Percentiles rank a stretch among this genome's conserved stretches.
Conservation (phyloP, 1,140 invertebrate genomes). For the Latrodectus geometricus region DNA sequence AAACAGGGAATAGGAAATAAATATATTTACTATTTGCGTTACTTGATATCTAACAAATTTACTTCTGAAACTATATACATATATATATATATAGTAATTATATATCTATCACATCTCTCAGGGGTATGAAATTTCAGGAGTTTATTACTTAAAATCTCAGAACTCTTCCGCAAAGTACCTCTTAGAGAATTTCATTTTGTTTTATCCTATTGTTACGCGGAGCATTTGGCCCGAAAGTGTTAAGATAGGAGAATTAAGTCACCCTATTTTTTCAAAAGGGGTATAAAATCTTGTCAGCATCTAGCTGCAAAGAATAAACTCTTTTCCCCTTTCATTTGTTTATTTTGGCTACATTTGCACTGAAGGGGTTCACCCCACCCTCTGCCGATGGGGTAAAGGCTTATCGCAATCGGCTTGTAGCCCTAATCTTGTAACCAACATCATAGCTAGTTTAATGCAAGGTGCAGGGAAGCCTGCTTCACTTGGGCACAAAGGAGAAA, state of each 20-base stretch:
- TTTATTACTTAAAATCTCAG: slow-evolving; percentile 55
- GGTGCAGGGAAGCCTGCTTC: slow-evolving; percentile 23
- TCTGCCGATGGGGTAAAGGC: slow-evolving; percentile 31
- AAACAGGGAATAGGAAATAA: too few relatives aligned
- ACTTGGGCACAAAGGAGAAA: slow-evolving; percentile 50
- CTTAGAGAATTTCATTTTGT: slow-evolving; percentile 40
- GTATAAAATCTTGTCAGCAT: slow-evolving; percentile 51
- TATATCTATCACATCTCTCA: neutral
- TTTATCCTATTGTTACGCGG: slow-evolving; percentile 23
- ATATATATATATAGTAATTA: too few relatives aligned
- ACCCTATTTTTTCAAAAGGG: slow-evolving; percentile 46
- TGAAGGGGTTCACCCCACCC: neutral
- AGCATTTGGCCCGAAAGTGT: slow-evolving; percentile 43
- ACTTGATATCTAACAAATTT: too few relatives aligned
- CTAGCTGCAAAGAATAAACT: slow-evolving; percentile 22
- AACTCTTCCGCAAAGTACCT: slow-evolving; percentile 53
- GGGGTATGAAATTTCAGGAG: slow-evolving; percentile 22
- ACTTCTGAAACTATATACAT: too few relatives aligned
- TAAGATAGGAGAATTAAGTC: slow-evolving; percentile 58
- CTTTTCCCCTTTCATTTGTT: neutral
- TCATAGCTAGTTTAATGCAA: slow-evolving; percentile 58
- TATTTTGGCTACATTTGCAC: neutral
- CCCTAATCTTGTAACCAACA: slow-evolving; percentile 56
- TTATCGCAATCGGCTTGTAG: slow-evolving; percentile 56
- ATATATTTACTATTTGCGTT: too few relatives aligned